Evolutionary conservation across 2,888 invertebrate genomes (phyloP).

Genomic region (Diarsia mendica): DNA sequence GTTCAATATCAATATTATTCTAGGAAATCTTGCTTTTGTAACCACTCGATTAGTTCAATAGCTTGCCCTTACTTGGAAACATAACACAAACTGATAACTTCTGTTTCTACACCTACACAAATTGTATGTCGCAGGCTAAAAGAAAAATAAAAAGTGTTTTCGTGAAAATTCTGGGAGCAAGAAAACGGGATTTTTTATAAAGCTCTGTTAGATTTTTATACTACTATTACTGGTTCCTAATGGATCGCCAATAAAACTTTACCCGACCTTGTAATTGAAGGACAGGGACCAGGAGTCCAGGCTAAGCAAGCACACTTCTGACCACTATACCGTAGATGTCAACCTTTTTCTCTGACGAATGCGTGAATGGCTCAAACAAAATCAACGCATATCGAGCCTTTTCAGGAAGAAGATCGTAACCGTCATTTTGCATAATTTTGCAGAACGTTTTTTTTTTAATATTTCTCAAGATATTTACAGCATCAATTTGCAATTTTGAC

Average conservation of each 20-base stretch:
- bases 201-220: no score
- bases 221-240: neutral
- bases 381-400: no score
- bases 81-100: slow-evolving; percentile 9
- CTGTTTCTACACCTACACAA: neutral
- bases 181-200: neutral
- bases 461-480: no score
- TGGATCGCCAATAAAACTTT: neutral
- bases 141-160: neutral
- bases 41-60: neutral
- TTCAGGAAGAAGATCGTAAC: no score
- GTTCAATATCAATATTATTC: neutral
- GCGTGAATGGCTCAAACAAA: neutral
- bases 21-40: neutral
- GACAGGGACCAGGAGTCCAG: neutral
- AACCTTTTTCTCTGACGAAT: neutral
- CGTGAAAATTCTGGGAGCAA: neutral
- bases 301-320: no score
- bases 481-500: no score
- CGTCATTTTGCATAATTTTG: no score
- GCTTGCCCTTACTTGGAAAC: neutral
- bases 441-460: no score
- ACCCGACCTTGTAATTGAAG: neutral
- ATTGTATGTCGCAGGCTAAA: neutral
- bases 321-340: neutral